These are phyloP conservation scores for Leptura quadrifasciata DNA, from an alignment of 2,888 invertebrate species.

Conservation along the genomic window DNA sequence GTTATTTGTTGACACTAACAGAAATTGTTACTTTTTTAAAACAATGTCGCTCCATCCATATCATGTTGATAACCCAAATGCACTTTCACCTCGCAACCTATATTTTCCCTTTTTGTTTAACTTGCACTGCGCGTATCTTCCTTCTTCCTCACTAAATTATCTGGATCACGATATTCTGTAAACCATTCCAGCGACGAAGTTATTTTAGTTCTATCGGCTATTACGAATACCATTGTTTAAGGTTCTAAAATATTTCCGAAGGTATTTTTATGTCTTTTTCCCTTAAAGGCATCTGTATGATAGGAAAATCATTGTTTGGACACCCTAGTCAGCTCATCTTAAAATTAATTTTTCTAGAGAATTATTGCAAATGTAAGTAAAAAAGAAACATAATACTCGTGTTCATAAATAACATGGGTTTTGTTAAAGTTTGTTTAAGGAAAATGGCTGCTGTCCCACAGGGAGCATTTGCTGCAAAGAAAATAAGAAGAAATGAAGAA, in stretches of 20 bases:
- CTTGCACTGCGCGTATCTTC: constrained; percentile 1
- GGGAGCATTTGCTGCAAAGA: constrained; percentile 83
- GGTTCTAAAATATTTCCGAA: neutral
- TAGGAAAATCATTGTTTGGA: neutral
- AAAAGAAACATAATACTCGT: neutral
- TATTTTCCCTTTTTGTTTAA: constrained; percentile 14
- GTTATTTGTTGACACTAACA: neutral
- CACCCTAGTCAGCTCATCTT: neutral
- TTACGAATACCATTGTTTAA: neutral
- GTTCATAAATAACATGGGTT: neutral
- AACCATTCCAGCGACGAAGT: neutral
- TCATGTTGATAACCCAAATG: constrained; percentile 19
- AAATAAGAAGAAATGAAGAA: constrained; percentile 80
- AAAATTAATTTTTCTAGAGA: neutral
- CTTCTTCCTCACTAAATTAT: constrained; percentile 4
- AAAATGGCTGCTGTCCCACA: constrained; percentile 86
- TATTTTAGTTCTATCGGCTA: neutral
- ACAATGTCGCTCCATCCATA: neutral
- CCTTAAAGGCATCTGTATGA: constrained; percentile 24
- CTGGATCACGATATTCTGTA: constrained; percentile 14
- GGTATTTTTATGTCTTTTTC: constrained; percentile 7
- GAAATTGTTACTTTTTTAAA: neutral
- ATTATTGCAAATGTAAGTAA: constrained; percentile 27
- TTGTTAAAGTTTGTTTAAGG: constrained; percentile 5
- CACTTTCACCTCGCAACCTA: constrained; percentile 25